Base-by-base conservation (phyloP, 2,113 vertebrate genomes). In the Engystomops pustulosus region DNA sequence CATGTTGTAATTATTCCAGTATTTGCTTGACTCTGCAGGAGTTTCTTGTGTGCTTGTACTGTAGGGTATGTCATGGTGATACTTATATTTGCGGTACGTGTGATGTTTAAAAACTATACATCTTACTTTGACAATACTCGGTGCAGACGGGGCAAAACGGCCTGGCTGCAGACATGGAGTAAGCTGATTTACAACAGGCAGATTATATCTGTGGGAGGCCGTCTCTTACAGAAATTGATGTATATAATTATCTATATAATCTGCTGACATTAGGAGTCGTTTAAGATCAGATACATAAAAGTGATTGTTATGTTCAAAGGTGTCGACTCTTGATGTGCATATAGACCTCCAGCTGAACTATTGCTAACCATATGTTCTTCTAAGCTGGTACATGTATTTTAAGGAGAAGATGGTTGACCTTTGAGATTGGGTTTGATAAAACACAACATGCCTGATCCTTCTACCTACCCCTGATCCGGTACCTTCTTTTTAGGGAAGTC, bases 171-270 rank as follows among this genome's bases (percentile, higher is more conserved):
- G 77, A 68, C 78, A 67, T 68, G 38, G 47, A 25, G 41, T 80
- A 67, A 80, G 23, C 72, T 53, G 27, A 34, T 76, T 34, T 72
- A 20, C 36, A 49, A 23, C 58, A 53, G 17, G 10, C 25, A 80
- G 41, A 67, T 47, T 32, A 67, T 32, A 44, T 67, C 36, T 49
- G 55, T 45, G 25, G 27, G 51, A 58, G 47, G 23, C 27, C 47
- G 60, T 68, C 60, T 67, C 60, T 65, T 25, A 36, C 25, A n/a
- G 47, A 47, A 47, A 68, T 30, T 27, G 25, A 80, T 67, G 27
- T 15, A 67, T 68, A 36, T 49, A n/a, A 80, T 80, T 68, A 49
- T 32, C 41, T 80, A n/a, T 67, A 80, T 32, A 30, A 45, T 79
- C 32, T 67, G 58, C 77, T 45, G 77, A 79, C 38, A 67, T 3